Evolutionary conservation across 1,140 invertebrate genomes (phyloP).

Genomic region (Drosophila bocki): DNA sequence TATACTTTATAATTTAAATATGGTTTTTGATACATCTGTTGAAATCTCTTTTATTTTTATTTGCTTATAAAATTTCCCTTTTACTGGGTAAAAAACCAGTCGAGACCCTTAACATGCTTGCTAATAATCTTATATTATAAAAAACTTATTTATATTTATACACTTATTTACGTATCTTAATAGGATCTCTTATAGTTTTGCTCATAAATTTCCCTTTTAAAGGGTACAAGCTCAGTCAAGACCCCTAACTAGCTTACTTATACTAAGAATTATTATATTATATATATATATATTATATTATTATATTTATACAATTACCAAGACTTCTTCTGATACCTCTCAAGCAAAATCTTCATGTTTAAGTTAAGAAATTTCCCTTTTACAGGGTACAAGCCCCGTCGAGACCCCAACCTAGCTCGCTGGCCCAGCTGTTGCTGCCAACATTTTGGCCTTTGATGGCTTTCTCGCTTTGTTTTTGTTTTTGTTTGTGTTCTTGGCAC

Average conservation of each 20-base stretch:
- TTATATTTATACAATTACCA: too few species aligned
- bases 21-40: background rate
- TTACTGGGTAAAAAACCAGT: background rate
- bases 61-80: background rate
- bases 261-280: too few species aligned
- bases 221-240: background rate
- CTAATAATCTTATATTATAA: too few species aligned
- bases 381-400: background rate
- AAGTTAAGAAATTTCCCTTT: background rate
- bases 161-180: too few species aligned
- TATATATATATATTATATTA: too few species aligned
- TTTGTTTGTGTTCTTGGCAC: slow-evolving; percentile 23
- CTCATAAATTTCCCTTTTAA: background rate
- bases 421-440: slow-evolving; percentile 4
- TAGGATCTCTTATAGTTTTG: background rate
- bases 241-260: background rate
- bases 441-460: slow-evolving; percentile 11
- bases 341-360: background rate
- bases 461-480: slow-evolving; percentile 24
- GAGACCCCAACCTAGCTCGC: background rate
- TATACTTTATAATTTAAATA: too few species aligned
- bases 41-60: background rate
- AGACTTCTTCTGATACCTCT: too few species aligned
- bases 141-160: too few species aligned
- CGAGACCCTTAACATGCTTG: too few species aligned